Conservation (phyloP, 2,797 vertebrate species). For the Scarus forsteni region DNA sequence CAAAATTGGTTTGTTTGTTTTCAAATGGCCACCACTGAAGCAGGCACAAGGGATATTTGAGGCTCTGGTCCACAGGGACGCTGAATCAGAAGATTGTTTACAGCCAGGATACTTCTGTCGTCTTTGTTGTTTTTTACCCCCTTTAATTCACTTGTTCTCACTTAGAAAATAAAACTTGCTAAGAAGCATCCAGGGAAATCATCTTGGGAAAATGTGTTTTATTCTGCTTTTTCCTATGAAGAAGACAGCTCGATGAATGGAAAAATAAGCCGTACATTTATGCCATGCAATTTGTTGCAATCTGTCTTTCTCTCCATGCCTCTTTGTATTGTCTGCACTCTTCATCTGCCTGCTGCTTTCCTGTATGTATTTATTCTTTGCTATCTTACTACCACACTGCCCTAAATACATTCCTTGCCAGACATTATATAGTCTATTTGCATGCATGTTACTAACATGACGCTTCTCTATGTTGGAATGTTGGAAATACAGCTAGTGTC, state of each 20-base stretch:
- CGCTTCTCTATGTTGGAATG: too few relatives aligned
- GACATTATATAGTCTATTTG: too few relatives aligned
- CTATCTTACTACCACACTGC: conserved; percentile 7
- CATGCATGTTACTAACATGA: too few relatives aligned
- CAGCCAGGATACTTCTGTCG: conserved; percentile 37
- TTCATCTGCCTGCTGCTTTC: conserved; percentile 15
- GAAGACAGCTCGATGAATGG: conserved; percentile 11
- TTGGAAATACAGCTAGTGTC: too few relatives aligned
- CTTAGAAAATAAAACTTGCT: conserved; percentile 59
- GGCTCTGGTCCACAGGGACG: conserved; percentile 42
- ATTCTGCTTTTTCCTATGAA: conserved; percentile 10
- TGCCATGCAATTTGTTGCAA: conserved; percentile 13
- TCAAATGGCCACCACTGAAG: conserved; percentile 55
- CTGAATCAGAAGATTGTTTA: conserved; percentile 62
- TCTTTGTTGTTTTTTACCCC: conserved; percentile 40
- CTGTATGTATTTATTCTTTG: background rate
- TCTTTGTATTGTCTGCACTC: conserved; percentile 22
- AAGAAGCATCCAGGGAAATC: conserved; percentile 37
- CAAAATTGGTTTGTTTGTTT: conserved; percentile 67
- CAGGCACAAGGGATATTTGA: conserved; percentile 34
- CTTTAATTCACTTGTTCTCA: conserved; percentile 62
- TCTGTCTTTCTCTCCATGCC: conserved; percentile 10
- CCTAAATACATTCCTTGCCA: too few relatives aligned
- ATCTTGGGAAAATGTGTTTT: conserved; percentile 43
- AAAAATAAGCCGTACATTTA: conserved; percentile 27